Conservation (phyloP, 2,888 invertebrate species). For the Hemistola chrysoprasaria region DNA sequence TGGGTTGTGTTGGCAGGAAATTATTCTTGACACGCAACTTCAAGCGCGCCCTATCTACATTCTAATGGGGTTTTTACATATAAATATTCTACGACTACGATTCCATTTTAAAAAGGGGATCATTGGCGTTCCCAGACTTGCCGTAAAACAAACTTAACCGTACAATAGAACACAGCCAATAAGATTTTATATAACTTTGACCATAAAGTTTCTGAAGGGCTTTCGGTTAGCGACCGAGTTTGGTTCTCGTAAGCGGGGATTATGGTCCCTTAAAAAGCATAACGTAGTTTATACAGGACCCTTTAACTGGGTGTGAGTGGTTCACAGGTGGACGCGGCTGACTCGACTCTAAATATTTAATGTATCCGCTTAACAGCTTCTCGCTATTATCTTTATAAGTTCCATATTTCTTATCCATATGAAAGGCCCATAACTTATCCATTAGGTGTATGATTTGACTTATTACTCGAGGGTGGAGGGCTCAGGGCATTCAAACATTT, state of each 20-base stretch:
- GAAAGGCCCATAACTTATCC: constrained; percentile 24
- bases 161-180: too few relatives aligned
- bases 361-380: constrained; percentile 60
- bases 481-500: constrained; percentile 20
- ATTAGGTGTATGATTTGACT: constrained; percentile 25
- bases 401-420: constrained; percentile 28
- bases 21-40: constrained; percentile 23
- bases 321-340: constrained; percentile 65
- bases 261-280: constrained; percentile 34
- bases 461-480: constrained; percentile 24
- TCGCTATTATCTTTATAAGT: constrained; percentile 45
- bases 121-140: too few relatives aligned
- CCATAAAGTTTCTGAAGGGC: constrained; percentile 18
- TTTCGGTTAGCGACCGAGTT: constrained; percentile 17
- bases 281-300: constrained; percentile 40
- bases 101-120: too few relatives aligned
- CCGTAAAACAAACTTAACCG: too few relatives aligned
- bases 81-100: too few relatives aligned
- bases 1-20: constrained; percentile 20
- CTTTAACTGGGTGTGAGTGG: constrained; percentile 43
- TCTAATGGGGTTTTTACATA: background rate
- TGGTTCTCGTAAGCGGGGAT: constrained; percentile 15
- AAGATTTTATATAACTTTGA: background rate
- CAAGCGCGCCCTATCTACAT: constrained; percentile 11
- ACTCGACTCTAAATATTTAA: constrained; percentile 67